These are phyloP conservation scores for Lutraria rhynchaena DNA, from an alignment of 1,140 invertebrate genomes.

Conservation along the genomic window DNA sequence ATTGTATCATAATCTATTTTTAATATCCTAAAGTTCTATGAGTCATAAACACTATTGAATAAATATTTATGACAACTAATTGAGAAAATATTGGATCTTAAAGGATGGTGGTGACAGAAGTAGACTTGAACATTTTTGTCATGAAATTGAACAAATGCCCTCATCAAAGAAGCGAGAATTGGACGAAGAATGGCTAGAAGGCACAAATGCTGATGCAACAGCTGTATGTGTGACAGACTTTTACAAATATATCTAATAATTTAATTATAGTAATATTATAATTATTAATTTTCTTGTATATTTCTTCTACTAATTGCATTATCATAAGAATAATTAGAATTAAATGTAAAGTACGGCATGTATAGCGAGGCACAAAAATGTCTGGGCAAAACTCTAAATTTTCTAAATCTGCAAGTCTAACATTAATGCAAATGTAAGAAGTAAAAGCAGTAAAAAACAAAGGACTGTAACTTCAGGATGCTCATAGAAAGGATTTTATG, in stretches of 20 bases:
- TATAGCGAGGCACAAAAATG: no score
- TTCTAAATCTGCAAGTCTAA: no score
- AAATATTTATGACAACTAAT: no score
- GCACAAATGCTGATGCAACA: slow-evolving; percentile 1
- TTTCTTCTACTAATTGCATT: background rate
- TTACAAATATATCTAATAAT: background rate
- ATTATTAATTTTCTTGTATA: background rate
- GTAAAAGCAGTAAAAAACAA: no score
- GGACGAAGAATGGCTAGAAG: slow-evolving; percentile 15
- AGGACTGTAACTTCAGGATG: no score
- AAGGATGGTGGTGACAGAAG: background rate
- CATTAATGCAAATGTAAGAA: no score
- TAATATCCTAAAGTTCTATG: no score
- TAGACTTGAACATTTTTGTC: background rate
- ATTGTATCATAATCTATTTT: no score
- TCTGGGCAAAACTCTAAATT: no score
- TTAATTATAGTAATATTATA: background rate
- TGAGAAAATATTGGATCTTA: background rate
- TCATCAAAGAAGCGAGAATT: background rate
- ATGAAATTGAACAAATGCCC: background rate
- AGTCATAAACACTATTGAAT: no score
- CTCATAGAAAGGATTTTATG: no score
- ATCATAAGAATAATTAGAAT: background rate
- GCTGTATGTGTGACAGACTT: background rate
- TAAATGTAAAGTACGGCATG: background rate